These are phyloP conservation scores for Corbicula japonica DNA, from an alignment of 2,888 invertebrate genomes.

Conservation along the genomic window DNA sequence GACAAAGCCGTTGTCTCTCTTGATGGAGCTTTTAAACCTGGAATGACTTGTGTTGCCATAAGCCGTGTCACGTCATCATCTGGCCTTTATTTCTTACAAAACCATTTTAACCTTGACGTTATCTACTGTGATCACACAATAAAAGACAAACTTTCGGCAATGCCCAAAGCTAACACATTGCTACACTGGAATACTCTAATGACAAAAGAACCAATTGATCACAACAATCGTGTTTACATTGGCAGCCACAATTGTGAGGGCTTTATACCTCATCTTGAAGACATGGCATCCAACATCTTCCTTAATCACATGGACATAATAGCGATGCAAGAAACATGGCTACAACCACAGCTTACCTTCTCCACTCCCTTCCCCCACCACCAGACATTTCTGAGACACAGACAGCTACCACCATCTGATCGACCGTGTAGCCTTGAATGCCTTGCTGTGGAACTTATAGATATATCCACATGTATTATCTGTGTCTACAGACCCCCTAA, in stretches of 20 bases:
- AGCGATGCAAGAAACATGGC: conserved; percentile 16
- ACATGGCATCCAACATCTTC: background rate
- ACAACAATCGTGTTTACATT: background rate
- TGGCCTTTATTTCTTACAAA: conserved; percentile 5
- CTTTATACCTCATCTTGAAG: conserved; percentile 19
- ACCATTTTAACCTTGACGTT: conserved; percentile 1
- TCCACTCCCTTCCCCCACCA: background rate
- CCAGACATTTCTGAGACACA: background rate
- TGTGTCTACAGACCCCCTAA: conserved; percentile 18
- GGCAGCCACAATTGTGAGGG: conserved; percentile 23
- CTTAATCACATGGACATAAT: conserved; percentile 7
- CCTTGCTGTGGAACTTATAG: conserved; percentile 13
- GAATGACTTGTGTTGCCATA: conserved; percentile 38
- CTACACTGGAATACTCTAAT: conserved; percentile 2
- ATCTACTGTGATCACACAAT: conserved; percentile 26
- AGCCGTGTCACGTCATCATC: conserved; percentile 12
- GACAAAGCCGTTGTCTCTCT: conserved; percentile 24
- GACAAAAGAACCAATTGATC: background rate
- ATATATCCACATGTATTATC: background rate
- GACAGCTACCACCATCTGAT: background rate
- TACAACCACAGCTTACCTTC: background rate
- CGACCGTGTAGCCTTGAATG: conserved; percentile 14
- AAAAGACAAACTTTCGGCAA: background rate
- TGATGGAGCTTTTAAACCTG: conserved; percentile 26
- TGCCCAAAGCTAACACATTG: conserved; percentile 16